Base-by-base conservation (phyloP, 1,140 invertebrate genomes). In the Asbolus verrucosus region DNA sequence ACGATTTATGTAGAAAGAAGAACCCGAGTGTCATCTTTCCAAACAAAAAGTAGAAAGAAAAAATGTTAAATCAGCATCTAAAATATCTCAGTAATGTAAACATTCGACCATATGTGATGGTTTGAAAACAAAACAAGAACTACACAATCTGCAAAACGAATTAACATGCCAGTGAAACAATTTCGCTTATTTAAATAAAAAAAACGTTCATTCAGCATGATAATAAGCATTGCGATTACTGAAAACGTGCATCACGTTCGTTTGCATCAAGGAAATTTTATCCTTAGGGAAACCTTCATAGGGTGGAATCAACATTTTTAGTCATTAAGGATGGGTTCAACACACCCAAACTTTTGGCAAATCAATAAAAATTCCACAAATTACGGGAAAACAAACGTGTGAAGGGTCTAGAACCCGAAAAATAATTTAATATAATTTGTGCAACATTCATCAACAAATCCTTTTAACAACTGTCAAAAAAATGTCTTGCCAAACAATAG, bases 331-430 rank as follows among this genome's bases (percentile, higher is more conserved):
- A 69, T 70, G 62, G 68, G 72, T 76, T 73, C 72, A 76, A 76
- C 74, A 76, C 74, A 76, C 74, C 74, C 74, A 73, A 67, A 62
- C 65, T 41, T 71, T 65, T 21, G 60, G 18, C 31, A 30, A 75
- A 76, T 76, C 74, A 65, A 76, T 76, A 76, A 73, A 71, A 73
- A 75, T 65, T 69, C 21, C 66, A 27, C 43, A 73, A 75, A 70
- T 67, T 8, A 65, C 69, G 21, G 66, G 46, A 72, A 72, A 66
- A 63, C 21, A n/a, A n/a, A n/a, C n/a, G n/a, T n/a, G n/a, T n/a
- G n/a, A n/a, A n/a, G n/a, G n/a, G n/a, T n/a, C n/a, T n/a, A n/a
- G n/a, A n/a, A n/a, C n/a, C n/a, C n/a, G n/a, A n/a, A n/a, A n/a
- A n/a, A n/a, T n/a, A n/a, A n/a, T n/a, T n/a, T n/a, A n/a, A n/a